Evolutionary conservation across 2,888 invertebrate genomes (phyloP).

Genomic region (Melikaiella ostensackeni): DNA sequence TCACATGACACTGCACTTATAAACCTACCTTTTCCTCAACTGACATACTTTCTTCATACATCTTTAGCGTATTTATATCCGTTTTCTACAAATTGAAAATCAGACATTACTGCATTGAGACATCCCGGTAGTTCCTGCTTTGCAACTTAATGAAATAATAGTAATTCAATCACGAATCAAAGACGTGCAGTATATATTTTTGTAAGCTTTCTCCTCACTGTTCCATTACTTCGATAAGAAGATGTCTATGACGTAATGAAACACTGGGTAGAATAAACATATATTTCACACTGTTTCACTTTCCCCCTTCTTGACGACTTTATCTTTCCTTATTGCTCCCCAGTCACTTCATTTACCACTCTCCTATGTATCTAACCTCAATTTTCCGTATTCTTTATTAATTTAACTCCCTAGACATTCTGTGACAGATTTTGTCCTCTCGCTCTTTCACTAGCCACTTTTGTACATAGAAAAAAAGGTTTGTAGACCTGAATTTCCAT

Average conservation of each 20-base stretch:
- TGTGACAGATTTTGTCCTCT: background rate
- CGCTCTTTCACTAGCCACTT: background rate
- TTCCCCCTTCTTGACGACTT: background rate
- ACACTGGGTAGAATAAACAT: constrained; percentile 54
- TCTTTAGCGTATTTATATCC: constrained; percentile 63
- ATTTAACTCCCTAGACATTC: background rate
- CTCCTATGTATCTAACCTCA: background rate
- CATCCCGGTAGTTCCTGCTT: background rate
- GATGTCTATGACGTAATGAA: constrained; percentile 3
- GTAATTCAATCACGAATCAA: constrained; percentile 1
- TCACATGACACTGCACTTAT: background rate
- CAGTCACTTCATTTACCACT: background rate
- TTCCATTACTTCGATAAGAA: background rate
- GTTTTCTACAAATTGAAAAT: background rate
- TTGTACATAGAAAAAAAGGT: background rate
- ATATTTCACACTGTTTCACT: constrained; percentile 29
- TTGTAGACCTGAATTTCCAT: background rate
- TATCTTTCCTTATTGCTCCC: constrained; percentile 16
- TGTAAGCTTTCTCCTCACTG: background rate
- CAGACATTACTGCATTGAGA: background rate
- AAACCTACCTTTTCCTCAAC: constrained; percentile 73
- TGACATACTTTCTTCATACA: constrained; percentile 75
- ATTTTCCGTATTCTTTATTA: background rate
- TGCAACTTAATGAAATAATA: background rate
- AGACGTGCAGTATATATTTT: background rate